Base-by-base conservation (phyloP, 2,113 vertebrate species). In the Hypanus sabinus region DNA sequence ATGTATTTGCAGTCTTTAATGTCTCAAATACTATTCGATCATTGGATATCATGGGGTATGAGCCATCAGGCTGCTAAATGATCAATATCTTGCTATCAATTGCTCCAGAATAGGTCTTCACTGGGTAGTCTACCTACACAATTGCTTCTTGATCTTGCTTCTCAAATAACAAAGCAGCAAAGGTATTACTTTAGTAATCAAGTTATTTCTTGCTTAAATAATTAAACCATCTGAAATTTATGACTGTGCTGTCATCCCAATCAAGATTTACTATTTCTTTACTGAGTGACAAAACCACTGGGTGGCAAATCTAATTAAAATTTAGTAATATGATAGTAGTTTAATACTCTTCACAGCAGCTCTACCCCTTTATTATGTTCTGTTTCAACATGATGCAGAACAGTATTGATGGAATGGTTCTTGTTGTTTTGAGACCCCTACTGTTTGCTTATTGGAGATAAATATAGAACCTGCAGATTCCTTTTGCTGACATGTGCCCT, bases 21-120 rank as follows among this genome's bases (percentile, higher is more conserved):
- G 46, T 46, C 46, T 91, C 68, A 71, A 88, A 65, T 88, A 1
- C 55, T 73, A 22, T 75, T 22, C 73, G 24, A 73, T 73, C 14
- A 73, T 22, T 92, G 14, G 22, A 92, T 92, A 46, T 70, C 20
- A 93, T 93, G 68, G 18, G n/a, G 22, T 27, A 11, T 65, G 12
- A 46, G 14, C 33, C 10, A 73, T 38, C 22, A 30, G 1, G 71
- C 3, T 4, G 46, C 12, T 93, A 71, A 71, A 10, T 92, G 90
- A 68, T 92, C 65, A 92, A 71, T 92, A 92, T 22, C 90, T 70
- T 71, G 33, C 20, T 92, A 38, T 70, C 65, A 92, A 18, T 92
- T 20, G n/a, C 22, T 73, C 68, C 22, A 93, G 68, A 55, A 30
- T 36, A 55, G 20, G 11, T 16, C 18, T 10, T 55, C 22, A 75